phyloP scores from a whole-genome alignment of 2,113 vertebrate species.

The Poicephalus gulielmi region DNA sequence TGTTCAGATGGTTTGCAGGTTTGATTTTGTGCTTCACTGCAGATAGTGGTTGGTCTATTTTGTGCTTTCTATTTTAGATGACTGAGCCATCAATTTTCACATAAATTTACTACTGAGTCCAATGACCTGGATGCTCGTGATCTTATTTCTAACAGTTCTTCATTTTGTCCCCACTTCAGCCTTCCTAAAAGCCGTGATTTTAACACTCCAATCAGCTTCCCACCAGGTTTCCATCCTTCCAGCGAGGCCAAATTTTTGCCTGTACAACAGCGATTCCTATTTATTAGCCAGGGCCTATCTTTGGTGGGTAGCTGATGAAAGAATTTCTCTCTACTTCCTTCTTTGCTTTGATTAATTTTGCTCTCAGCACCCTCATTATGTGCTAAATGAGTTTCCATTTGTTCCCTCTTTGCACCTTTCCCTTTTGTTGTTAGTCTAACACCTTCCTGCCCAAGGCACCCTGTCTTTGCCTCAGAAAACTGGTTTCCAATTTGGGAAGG shows the following conservation, averaged over 20 bases:
- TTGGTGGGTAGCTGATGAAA: slow-evolving; percentile 1
- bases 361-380: slow-evolving; percentile 36
- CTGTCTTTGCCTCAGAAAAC: slow-evolving; percentile 16
- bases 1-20: slow-evolving; percentile 6
- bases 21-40: slow-evolving; percentile 50
- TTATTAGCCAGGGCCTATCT: background rate
- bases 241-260: background rate
- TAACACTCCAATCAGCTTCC: slow-evolving; percentile 6
- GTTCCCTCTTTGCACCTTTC: slow-evolving; percentile 62
- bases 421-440: slow-evolving; percentile 66
- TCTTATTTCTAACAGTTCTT: background rate
- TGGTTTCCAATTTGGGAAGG: background rate
- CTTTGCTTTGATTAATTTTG: slow-evolving; percentile 53
- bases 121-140: background rate
- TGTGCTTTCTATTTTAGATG: background rate
- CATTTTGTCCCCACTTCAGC: background rate
- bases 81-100: slow-evolving; percentile 37
- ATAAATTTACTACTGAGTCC: slow-evolving; percentile 17
- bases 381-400: slow-evolving; percentile 65
- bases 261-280: background rate
- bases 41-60: background rate
- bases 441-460: slow-evolving; percentile 11
- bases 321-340: slow-evolving; percentile 35
- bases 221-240: background rate
- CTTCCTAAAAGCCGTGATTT: slow-evolving; percentile 9